phyloP scores from a whole-genome alignment of 2,797 vertebrate species.

The Menidia menidia region DNA sequence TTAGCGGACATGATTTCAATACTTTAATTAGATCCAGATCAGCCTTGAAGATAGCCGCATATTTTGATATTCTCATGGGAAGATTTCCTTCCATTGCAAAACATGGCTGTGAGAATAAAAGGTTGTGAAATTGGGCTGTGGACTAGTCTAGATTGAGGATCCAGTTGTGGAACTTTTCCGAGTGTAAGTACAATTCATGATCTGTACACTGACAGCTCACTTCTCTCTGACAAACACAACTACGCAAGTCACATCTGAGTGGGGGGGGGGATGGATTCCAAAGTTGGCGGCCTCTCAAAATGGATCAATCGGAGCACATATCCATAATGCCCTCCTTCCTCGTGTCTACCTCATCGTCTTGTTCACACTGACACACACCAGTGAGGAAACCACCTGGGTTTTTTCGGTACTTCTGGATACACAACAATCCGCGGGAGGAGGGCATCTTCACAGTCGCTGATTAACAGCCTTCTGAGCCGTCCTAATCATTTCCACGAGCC shows the following conservation, averaged over 20 bases:
- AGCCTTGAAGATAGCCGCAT: not conserved
- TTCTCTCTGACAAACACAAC: constrained; percentile 21
- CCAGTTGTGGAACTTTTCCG: not conserved
- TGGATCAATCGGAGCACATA: constrained; percentile 66
- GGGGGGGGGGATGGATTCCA: constrained; percentile 31
- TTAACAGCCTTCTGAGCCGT: constrained; percentile 37
- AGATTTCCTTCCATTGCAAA: not conserved
- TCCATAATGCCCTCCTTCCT: constrained; percentile 40
- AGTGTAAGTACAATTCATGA: constrained; percentile 3
- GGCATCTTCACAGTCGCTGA: constrained; percentile 45
- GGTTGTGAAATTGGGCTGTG: not conserved
- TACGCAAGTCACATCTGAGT: constrained; percentile 25
- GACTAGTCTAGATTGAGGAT: not conserved
- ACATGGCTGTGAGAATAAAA: not conserved
- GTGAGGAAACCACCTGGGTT: constrained; percentile 44
- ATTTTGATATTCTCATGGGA: constrained; percentile 1
- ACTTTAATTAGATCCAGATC: not conserved
- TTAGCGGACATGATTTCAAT: not conserved
- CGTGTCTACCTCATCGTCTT: constrained; percentile 37
- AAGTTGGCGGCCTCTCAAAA: constrained; percentile 58
- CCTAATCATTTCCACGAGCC: constrained; percentile 39
- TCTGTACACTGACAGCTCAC: constrained; percentile 12
- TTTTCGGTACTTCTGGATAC: constrained; percentile 32
- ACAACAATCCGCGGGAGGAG: constrained; percentile 37
- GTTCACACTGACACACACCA: constrained; percentile 38